These are phyloP conservation scores for Dicycla oo DNA, from an alignment of 2,888 invertebrate genomes.

Conservation along the genomic window DNA sequence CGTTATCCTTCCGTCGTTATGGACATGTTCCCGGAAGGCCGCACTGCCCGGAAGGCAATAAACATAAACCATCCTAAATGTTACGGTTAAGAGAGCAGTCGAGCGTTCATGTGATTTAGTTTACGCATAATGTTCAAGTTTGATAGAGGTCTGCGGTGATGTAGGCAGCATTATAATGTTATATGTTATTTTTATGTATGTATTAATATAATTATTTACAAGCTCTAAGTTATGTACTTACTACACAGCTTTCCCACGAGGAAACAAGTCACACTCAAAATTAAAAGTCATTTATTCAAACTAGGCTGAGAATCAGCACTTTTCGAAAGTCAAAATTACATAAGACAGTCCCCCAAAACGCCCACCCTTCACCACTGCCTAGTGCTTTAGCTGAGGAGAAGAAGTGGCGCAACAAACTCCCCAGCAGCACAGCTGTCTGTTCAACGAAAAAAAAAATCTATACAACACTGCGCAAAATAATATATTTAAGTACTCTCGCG, in stretches of 20 bases:
- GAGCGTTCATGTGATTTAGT: constrained; percentile 28
- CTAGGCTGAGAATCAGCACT: too few relatives aligned
- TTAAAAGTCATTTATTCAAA: too few relatives aligned
- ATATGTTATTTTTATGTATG: not conserved
- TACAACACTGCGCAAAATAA: too few relatives aligned
- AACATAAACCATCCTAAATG: constrained; percentile 59
- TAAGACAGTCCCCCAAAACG: too few relatives aligned
- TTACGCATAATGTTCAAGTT: constrained; percentile 22
- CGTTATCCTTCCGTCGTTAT: constrained; percentile 20
- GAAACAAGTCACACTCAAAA: not conserved
- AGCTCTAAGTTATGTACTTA: not conserved
- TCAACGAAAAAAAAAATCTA: too few relatives aligned
- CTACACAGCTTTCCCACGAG: not conserved
- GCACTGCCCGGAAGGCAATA: constrained; percentile 43
- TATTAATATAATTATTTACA: not conserved
- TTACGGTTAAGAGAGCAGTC: constrained; percentile 23
- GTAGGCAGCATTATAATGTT: not conserved
- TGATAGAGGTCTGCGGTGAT: constrained; percentile 1
- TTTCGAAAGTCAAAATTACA: too few relatives aligned
- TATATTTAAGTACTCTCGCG: too few relatives aligned
- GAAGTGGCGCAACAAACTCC: too few relatives aligned
- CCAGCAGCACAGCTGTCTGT: too few relatives aligned
- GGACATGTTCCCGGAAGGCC: constrained; percentile 22
- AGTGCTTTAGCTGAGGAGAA: too few relatives aligned
- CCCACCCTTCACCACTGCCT: too few relatives aligned